Percentiles rank a stretch among this genome's conserved stretches.
These are phyloP conservation scores for Crocodylus rhombifer DNA, from an alignment of 2,797 vertebrate genomes.

Conservation along the genomic window DNA sequence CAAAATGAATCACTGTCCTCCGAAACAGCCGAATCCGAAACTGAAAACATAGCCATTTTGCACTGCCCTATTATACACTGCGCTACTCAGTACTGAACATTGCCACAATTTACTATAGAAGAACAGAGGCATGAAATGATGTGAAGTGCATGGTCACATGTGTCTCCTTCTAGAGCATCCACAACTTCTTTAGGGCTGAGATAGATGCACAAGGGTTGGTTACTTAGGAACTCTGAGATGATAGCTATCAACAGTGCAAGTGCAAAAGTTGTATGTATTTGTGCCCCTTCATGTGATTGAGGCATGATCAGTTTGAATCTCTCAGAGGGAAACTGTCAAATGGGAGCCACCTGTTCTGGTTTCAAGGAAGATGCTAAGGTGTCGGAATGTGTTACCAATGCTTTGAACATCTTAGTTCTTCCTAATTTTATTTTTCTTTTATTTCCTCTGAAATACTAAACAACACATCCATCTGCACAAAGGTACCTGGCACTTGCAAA, in stretches of 20 bases:
- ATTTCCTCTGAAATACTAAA: slow-evolving; percentile 30
- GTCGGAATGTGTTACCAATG: slow-evolving; percentile 28
- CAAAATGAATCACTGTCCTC: too few relatives aligned
- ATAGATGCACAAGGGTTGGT: not conserved
- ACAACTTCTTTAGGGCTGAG: too few relatives aligned
- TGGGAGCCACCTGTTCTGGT: not conserved
- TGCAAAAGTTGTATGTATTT: rapidly evolving
- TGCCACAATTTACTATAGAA: too few relatives aligned
- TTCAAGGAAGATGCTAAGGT: not conserved
- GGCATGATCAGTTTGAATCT: not conserved
- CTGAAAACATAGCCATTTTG: too few relatives aligned
- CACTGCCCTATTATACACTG: too few relatives aligned
- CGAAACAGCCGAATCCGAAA: too few relatives aligned
- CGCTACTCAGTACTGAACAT: too few relatives aligned
- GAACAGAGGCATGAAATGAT: too few relatives aligned
- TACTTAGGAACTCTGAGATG: not conserved
- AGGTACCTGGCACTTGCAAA: slow-evolving; percentile 23
- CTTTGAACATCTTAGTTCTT: slow-evolving; percentile 20
- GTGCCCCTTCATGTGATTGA: rapidly evolving
- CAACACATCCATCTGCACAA: not conserved
- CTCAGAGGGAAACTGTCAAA: not conserved
- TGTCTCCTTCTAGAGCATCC: too few relatives aligned
- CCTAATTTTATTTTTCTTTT: not conserved
- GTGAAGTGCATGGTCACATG: too few relatives aligned
- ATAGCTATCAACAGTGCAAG: not conserved